Base-by-base conservation (phyloP, 2,888 invertebrate genomes). In the Coenonympha arcania region DNA sequence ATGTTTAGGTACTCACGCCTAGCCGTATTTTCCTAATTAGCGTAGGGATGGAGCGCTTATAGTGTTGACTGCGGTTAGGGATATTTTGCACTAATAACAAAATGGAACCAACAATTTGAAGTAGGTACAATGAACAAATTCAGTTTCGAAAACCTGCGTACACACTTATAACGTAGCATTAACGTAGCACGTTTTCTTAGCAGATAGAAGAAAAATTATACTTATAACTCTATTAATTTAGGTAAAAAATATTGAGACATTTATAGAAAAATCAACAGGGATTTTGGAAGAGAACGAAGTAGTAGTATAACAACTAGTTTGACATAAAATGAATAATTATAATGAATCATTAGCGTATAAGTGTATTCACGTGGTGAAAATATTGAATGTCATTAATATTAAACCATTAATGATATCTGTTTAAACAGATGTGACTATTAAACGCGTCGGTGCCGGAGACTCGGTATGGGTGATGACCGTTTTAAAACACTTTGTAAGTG, bases 1-100 rank as follows among this genome's bases (percentile, higher is more conserved):
- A 61, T 61, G 58, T 53, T 56, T 59, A 55, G 55, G 59, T 54
- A 53, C 56, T 55, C 46, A 54, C 48, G 57, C 61, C 61, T 52
- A 50, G 52, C 46, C 48, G 53, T 46, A 46, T 54, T 54, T 55
- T 51, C 55, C 53, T 57, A 63, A 62, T 63, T 63, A 63, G 60
- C 43, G 31, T 49, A 46, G 54, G 52, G 52, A 13, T 34, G 22
- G 20, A 34, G 37, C 37, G 18, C 24, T 51, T 30, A 46, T 33
- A 33, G 41, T 46, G 13, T 16, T 45, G 15, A n/a, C 16, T 15
- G 8, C 11, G 13, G 24, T 24, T 9, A 11, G 39, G 24, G 24
- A 13, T 37, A 20, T 37, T 19, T 24, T 11, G 11, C 36, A 20
- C 11, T 16, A 36, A 36, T 19, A 36, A 11, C 9, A 33, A 16